phyloP scores from a whole-genome alignment of 2,797 vertebrate genomes.

The Allobates femoralis region DNA sequence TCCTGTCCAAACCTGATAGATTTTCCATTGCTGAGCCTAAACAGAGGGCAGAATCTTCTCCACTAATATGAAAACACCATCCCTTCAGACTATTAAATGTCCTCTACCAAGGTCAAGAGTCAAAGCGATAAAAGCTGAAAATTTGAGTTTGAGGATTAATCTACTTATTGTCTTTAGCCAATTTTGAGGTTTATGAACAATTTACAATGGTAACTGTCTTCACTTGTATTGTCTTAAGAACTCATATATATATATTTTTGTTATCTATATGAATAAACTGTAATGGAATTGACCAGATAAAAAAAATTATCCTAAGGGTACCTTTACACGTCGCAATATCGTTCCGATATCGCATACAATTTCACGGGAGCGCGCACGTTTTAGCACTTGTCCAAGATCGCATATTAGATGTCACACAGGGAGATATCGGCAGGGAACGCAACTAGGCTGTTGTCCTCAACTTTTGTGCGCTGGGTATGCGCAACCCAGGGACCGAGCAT shows the following conservation, averaged over 20 bases:
- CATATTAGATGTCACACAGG: too few species aligned
- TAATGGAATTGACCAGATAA: too few species aligned
- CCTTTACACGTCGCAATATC: too few species aligned
- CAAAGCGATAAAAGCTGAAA: slow-evolving; percentile 66
- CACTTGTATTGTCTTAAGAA: not conserved
- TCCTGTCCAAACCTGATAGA: slow-evolving; percentile 17
- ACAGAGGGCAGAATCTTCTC: slow-evolving; percentile 6
- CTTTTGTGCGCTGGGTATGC: too few species aligned
- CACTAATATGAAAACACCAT: slow-evolving; percentile 30
- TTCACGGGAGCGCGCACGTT: too few species aligned
- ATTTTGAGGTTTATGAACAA: not conserved
- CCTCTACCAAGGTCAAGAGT: slow-evolving; percentile 66
- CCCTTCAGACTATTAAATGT: slow-evolving; percentile 9
- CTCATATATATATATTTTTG: not conserved
- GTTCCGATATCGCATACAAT: too few species aligned
- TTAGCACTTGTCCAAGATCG: too few species aligned
- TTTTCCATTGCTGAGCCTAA: not conserved
- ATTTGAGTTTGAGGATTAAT: not conserved
- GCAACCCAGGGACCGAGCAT: too few species aligned
- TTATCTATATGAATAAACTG: not conserved
- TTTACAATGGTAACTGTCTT: not conserved
- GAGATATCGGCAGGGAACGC: too few species aligned
- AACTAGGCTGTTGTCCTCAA: too few species aligned
- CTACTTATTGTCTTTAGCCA: not conserved
- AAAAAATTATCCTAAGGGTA: too few species aligned